Percentiles rank a stretch among this genome's conserved stretches.
Conservation (phyloP, 2,888 invertebrate genomes). For the Esperia sulphurella region DNA sequence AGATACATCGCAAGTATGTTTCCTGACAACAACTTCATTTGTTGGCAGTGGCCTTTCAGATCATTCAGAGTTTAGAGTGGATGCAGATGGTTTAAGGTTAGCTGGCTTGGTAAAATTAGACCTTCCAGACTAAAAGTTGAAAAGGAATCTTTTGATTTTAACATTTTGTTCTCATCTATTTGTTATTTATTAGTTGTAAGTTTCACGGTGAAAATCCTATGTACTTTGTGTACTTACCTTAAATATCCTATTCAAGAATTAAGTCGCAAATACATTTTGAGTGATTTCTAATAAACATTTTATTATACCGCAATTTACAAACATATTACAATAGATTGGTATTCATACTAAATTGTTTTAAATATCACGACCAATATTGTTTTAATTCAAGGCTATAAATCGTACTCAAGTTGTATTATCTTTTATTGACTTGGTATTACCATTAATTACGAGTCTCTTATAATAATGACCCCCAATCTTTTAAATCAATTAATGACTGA, state of each 20-base stretch:
- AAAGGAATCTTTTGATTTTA: too few relatives aligned
- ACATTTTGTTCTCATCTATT: too few relatives aligned
- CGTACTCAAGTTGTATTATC: neutral
- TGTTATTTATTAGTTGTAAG: too few relatives aligned
- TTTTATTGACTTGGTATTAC: conserved; percentile 1
- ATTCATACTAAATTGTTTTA: neutral
- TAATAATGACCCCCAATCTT: neutral
- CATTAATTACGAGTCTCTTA: neutral
- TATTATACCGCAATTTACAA: neutral
- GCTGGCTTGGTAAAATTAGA: too few relatives aligned
- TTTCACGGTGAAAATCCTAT: too few relatives aligned
- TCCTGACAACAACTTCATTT: conserved; percentile 54
- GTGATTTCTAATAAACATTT: too few relatives aligned
- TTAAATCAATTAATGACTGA: conserved; percentile 14
- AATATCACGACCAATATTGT: neutral
- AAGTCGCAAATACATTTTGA: too few relatives aligned
- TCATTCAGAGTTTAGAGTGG: neutral
- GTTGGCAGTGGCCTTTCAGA: conserved; percentile 24
- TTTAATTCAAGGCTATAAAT: neutral
- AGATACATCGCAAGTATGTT: conserved; percentile 46
- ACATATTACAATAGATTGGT: neutral
- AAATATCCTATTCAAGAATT: too few relatives aligned
- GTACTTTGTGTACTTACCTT: too few relatives aligned
- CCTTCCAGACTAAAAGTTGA: too few relatives aligned
- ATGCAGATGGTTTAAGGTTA: too few relatives aligned